phyloP scores from a whole-genome alignment of 1,140 invertebrate genomes.

The Drosophila cardini region DNA sequence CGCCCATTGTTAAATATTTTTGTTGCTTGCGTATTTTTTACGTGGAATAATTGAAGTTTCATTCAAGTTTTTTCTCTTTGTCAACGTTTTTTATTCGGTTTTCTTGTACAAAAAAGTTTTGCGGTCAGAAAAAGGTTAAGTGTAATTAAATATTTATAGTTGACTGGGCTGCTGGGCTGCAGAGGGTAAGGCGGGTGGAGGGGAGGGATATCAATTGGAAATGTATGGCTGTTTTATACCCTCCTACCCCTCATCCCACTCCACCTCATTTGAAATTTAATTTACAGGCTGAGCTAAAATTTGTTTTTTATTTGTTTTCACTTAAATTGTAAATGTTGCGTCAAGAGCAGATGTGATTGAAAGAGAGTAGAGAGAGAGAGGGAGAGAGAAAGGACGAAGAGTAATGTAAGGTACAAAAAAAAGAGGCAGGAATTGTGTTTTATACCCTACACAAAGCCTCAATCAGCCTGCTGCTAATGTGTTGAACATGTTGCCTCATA shows the following conservation, averaged over 20 bases:
- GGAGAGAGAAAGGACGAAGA: background rate
- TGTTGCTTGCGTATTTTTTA: conserved; percentile 72
- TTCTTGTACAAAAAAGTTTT: conserved; percentile 42
- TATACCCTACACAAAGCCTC: conserved; percentile 3
- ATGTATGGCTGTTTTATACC: conserved; percentile 49
- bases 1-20: conserved; percentile 40
- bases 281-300: conserved; percentile 64
- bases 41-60: conserved; percentile 83
- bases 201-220: conserved; percentile 67
- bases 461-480: conserved; percentile 58
- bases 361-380: background rate
- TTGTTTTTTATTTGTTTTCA: conserved; percentile 67
- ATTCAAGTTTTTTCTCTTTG: conserved; percentile 70
- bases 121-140: conserved; percentile 72
- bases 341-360: background rate
- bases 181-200: background rate
- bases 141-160: conserved; percentile 79
- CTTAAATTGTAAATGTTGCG: conserved; percentile 67
- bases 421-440: conserved; percentile 36
- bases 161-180: conserved; percentile 26
- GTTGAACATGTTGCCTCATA: conserved; percentile 74
- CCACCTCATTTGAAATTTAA: conserved; percentile 57
- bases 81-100: conserved; percentile 38
- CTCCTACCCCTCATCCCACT: background rate
- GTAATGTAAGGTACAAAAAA: conserved; percentile 54